Conservation (phyloP, 2,797 vertebrate species). For the Ctenopoma multispine region DNA sequence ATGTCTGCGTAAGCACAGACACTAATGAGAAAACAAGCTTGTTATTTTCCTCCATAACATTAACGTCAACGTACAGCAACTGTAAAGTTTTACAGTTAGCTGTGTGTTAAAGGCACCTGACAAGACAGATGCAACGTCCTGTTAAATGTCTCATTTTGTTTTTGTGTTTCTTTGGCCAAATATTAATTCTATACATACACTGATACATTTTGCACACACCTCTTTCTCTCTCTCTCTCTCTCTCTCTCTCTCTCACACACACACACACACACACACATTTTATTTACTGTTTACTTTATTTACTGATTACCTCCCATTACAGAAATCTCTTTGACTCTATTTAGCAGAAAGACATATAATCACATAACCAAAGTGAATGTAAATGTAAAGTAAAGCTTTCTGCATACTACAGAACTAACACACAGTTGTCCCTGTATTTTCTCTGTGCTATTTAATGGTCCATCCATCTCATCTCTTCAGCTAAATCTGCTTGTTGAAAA, state of each 20-base stretch:
- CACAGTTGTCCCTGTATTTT: constrained; percentile 63
- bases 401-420: constrained; percentile 22
- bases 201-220: background rate
- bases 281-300: no score
- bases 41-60: constrained; percentile 9
- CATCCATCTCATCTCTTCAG: constrained; percentile 68
- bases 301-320: constrained; percentile 29
- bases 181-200: constrained; percentile 52
- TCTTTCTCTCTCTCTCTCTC: no score
- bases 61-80: constrained; percentile 7
- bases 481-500: constrained; percentile 77
- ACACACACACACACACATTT: constrained; percentile 14
- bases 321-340: constrained; percentile 47
- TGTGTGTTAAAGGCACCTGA: constrained; percentile 3
- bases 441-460: constrained; percentile 52
- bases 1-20: background rate
- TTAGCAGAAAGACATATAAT: constrained; percentile 46
- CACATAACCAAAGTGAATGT: constrained; percentile 6
- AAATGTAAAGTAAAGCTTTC: constrained; percentile 17
- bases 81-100: constrained; percentile 16
- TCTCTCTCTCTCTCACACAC: no score
- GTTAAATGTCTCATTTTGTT: background rate
- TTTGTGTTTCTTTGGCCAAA: background rate
- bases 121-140: no score
- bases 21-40: background rate